Conservation (phyloP, 2,797 vertebrate genomes). For the Etheostoma perlongum region DNA sequence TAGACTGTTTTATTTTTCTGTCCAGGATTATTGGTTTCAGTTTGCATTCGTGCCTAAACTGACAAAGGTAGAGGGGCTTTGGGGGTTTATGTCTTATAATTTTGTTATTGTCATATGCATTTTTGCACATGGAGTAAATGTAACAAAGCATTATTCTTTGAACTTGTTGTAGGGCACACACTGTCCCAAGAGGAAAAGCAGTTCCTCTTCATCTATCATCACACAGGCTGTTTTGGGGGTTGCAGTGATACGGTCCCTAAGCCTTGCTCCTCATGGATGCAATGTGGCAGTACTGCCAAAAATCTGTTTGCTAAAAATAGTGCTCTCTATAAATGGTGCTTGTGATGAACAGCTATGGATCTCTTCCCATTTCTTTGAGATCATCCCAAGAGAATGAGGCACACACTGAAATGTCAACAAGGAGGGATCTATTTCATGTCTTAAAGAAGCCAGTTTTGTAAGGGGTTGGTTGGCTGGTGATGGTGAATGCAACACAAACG, state of each 20-base stretch:
- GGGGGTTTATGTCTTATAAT: constrained; percentile 6
- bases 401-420: constrained; percentile 60
- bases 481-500: constrained; percentile 11
- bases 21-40: constrained; percentile 31
- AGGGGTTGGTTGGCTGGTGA: constrained; percentile 18
- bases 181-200: constrained; percentile 65
- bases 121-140: constrained; percentile 38
- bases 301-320: constrained; percentile 81
- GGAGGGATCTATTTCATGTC: constrained; percentile 55
- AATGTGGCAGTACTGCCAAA: constrained; percentile 76
- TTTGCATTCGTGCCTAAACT: constrained; percentile 30
- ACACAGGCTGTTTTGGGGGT: constrained; percentile 63
- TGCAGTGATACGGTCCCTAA: constrained; percentile 63
- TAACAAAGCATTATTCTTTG: constrained; percentile 56
- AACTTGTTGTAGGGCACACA: constrained; percentile 72
- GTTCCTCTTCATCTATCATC: constrained; percentile 79
- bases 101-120: constrained; percentile 26
- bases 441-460: constrained; percentile 35
- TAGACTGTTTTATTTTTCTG: constrained; percentile 15
- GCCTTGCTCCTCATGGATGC: constrained; percentile 62
- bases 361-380: constrained; percentile 62
- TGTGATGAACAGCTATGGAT: constrained; percentile 63
- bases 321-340: constrained; percentile 65
- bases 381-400: constrained; percentile 60
- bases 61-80: neutral